Percentiles rank a stretch among this genome's conserved stretches.
phyloP scores from a whole-genome alignment of 2,888 invertebrate genomes.

The Lasioglossum marginatum region DNA sequence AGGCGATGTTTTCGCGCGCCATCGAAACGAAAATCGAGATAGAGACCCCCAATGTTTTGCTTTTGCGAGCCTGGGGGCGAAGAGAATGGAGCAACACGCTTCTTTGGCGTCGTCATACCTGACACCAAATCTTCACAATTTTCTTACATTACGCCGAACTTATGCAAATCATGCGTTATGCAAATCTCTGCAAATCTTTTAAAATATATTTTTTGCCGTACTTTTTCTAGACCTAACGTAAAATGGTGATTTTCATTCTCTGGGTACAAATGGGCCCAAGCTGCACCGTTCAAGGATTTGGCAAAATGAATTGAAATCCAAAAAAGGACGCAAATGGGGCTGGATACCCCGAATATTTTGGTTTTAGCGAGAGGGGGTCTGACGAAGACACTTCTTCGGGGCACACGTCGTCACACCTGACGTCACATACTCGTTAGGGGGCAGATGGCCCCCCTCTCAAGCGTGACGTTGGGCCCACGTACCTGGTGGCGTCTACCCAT shows the following conservation, averaged over 20 bases:
- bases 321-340: background rate
- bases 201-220: no score
- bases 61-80: background rate
- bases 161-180: no score
- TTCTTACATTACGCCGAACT: background rate
- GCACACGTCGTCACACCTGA: constrained; percentile 83
- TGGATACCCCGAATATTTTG: background rate
- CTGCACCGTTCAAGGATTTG: background rate
- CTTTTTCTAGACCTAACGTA: no score
- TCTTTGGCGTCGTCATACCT: constrained; percentile 82
- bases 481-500: constrained; percentile 73
- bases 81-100: constrained; percentile 53
- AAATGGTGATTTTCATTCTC: no score
- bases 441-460: constrained; percentile 84
- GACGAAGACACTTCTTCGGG: constrained; percentile 68
- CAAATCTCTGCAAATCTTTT: no score
- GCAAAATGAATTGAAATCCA: background rate
- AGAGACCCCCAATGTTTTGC: background rate
- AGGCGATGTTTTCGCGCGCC: constrained; percentile 23
- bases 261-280: no score
- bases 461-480: constrained; percentile 80
- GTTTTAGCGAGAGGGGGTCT: background rate
- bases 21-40: background rate
- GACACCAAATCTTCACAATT: constrained; percentile 78
- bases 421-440: constrained; percentile 83